Evolutionary conservation across 2,797 vertebrate genomes (phyloP).

Genomic region (Enteromius afrohamiltoni): DNA sequence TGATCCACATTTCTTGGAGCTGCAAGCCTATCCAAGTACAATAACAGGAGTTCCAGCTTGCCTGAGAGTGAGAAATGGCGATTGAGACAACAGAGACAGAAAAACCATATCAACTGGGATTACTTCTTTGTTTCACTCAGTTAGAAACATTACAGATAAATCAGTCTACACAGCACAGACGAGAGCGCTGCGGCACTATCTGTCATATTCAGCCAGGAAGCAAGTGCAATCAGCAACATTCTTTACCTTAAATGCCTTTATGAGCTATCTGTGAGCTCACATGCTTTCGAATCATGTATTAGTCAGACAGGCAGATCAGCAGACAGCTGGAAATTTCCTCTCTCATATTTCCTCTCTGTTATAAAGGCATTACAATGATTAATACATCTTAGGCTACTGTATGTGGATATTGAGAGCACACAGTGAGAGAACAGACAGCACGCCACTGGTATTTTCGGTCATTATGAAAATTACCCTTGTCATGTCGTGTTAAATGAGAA

Average conservation of each 20-base stretch:
- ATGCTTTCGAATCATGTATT: background rate
- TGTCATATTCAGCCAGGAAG: slow-evolving; percentile 2
- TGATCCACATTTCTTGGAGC: slow-evolving; percentile 17
- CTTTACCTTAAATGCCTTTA: slow-evolving; percentile 35
- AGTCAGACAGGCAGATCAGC: slow-evolving; percentile 45
- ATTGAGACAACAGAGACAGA: slow-evolving; percentile 8
- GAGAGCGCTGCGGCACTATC: background rate
- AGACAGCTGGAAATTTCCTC: slow-evolving; percentile 50
- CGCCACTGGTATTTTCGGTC: slow-evolving; percentile 61
- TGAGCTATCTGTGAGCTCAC: background rate
- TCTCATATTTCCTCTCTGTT: slow-evolving; percentile 30
- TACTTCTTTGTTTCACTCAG: slow-evolving; percentile 33
- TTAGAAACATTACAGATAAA: slow-evolving; percentile 34
- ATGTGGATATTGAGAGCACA: slow-evolving; percentile 41
- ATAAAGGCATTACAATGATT: slow-evolving; percentile 48
- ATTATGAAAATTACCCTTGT: slow-evolving; percentile 67
- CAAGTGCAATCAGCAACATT: slow-evolving; percentile 12
- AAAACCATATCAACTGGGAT: slow-evolving; percentile 18
- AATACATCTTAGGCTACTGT: slow-evolving; percentile 44
- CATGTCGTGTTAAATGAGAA: slow-evolving; percentile 66
- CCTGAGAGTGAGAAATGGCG: slow-evolving; percentile 21
- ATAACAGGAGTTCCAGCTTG: slow-evolving; percentile 33
- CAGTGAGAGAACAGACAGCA: slow-evolving; percentile 47
- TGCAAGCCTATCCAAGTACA: slow-evolving; percentile 28
- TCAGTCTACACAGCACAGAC: slow-evolving; percentile 25